These are phyloP conservation scores for Cavia aperea DNA, from an alignment of 2,113 vertebrate species.

Conservation along the genomic window DNA sequence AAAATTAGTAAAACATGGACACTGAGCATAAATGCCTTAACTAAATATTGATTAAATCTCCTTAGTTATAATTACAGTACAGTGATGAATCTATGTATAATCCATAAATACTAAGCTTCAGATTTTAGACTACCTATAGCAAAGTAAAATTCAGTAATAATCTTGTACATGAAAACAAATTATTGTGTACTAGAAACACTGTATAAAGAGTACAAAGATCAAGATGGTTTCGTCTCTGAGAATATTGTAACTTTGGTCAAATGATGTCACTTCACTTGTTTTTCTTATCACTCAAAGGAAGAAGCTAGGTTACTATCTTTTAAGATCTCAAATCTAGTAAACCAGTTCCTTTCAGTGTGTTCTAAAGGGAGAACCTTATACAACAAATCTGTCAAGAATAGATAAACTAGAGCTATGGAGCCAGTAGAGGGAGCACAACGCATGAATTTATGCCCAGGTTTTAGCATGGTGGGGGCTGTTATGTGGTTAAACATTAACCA, in stretches of 20 bases:
- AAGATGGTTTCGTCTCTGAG: background rate
- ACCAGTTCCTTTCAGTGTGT: background rate
- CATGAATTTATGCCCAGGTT: constrained; percentile 5
- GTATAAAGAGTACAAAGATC: background rate
- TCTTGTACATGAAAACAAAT: background rate
- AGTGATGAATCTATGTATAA: background rate
- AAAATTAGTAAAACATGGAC: background rate
- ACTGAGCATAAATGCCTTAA: background rate
- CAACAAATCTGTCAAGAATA: background rate
- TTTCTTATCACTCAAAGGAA: background rate
- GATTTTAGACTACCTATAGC: background rate
- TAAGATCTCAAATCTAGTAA: background rate
- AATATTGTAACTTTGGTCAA: background rate
- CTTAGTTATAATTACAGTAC: background rate
- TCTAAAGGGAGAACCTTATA: background rate
- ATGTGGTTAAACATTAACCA: constrained; percentile 4
- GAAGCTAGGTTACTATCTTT: background rate
- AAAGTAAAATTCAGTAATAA: background rate
- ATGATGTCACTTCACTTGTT: background rate
- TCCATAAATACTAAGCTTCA: background rate
- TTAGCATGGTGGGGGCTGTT: background rate
- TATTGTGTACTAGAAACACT: background rate
- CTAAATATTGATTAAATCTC: background rate
- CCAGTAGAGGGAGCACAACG: constrained; percentile 50
- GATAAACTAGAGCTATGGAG: background rate